phyloP scores from a whole-genome alignment of 2,113 vertebrate species.

The Leucopsar rothschildi region DNA sequence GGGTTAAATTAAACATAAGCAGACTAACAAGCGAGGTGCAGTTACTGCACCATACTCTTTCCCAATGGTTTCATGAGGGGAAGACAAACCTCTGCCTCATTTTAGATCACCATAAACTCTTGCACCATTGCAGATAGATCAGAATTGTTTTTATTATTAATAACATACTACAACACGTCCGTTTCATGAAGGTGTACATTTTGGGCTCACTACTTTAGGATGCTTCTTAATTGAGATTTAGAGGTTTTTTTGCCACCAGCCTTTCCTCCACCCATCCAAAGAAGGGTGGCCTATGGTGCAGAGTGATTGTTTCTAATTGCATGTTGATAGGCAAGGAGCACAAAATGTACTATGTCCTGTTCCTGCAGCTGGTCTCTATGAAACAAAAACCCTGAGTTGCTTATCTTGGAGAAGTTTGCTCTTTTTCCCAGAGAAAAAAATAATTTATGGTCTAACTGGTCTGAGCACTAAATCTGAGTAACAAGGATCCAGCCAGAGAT shows the following conservation, averaged over 20 bases:
- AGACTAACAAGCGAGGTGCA: not conserved
- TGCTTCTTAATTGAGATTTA: not conserved
- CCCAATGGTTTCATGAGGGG: not conserved
- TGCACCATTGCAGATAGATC: not conserved
- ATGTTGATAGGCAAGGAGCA: not conserved
- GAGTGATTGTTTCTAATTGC: not conserved
- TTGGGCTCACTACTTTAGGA: fast-evolving
- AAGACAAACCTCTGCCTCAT: not conserved
- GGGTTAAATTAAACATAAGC: not conserved
- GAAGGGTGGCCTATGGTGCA: not conserved
- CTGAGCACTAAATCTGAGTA: not conserved
- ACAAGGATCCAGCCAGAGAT: conserved; percentile 2
- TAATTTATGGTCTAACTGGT: conserved; percentile 30
- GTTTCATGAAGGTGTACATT: not conserved
- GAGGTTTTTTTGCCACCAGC: not conserved
- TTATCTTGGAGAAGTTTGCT: conserved; percentile 22
- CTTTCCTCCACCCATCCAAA: not conserved
- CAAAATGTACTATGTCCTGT: not conserved
- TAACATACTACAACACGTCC: not conserved
- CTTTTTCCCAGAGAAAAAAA: conserved; percentile 20
- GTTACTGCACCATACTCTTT: not conserved
- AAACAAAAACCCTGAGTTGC: not conserved
- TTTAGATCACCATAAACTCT: not conserved
- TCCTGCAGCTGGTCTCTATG: not conserved
- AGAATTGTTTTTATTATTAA: not conserved